Conservation (phyloP, 2,113 vertebrate genomes). For the Erinaceus europaeus region DNA sequence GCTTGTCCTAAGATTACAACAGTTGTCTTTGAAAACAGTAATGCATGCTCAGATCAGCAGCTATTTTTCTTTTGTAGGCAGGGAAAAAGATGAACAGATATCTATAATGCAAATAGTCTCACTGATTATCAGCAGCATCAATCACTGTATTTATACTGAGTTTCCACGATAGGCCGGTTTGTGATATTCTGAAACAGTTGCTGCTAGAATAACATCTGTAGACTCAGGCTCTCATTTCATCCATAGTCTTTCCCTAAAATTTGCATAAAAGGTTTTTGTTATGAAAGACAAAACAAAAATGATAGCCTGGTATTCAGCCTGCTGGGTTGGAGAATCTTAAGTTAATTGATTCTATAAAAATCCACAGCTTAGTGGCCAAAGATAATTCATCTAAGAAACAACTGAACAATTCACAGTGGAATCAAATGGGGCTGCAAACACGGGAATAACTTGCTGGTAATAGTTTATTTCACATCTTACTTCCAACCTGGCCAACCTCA, state of each 20-base stretch:
- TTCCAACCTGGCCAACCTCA: neutral
- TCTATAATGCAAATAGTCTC: neutral
- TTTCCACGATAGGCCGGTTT: neutral
- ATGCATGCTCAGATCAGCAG: neutral
- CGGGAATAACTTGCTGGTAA: neutral
- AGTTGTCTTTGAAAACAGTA: neutral
- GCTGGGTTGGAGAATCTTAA: slow-evolving; percentile 37
- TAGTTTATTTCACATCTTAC: neutral
- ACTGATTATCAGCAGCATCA: neutral
- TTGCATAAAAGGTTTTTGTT: slow-evolving; percentile 36
- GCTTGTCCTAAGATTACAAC: neutral
- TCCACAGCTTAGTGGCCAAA: slow-evolving; percentile 36
- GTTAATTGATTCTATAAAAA: slow-evolving; percentile 67
- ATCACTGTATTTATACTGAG: neutral
- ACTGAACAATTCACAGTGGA: slow-evolving; percentile 25
- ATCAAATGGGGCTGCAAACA: neutral
- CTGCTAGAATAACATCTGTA: neutral
- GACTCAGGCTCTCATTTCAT: slow-evolving; percentile 16
- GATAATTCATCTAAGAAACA: slow-evolving; percentile 42
- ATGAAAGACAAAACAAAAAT: slow-evolving; percentile 47
- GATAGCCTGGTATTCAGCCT: slow-evolving; percentile 42
- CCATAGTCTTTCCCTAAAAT: slow-evolving; percentile 22
- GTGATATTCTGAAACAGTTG: slow-evolving; percentile 30
- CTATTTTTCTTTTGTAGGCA: neutral
- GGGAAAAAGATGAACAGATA: neutral